These are phyloP conservation scores for Tenthredo amoena DNA, from an alignment of 2,888 invertebrate genomes.

Conservation along the genomic window DNA sequence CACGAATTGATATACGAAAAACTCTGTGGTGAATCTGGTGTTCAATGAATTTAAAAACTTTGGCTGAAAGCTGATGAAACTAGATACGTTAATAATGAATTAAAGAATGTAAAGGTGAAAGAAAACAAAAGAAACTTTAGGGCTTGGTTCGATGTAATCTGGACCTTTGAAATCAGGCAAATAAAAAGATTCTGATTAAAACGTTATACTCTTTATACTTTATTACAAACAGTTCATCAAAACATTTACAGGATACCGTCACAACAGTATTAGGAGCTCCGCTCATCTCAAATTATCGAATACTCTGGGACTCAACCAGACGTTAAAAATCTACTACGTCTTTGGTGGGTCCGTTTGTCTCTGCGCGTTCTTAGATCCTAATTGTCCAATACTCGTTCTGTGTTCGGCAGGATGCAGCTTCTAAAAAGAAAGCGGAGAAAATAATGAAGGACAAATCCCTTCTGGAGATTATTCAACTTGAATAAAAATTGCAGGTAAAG, in stretches of 20 bases:
- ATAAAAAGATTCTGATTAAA: slow-evolving; percentile 39
- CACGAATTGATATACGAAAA: neutral
- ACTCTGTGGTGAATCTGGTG: neutral
- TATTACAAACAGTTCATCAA: slow-evolving; percentile 37
- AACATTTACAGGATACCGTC: slow-evolving; percentile 25
- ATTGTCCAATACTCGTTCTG: slow-evolving; percentile 57
- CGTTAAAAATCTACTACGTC: slow-evolving; percentile 58
- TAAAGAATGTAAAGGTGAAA: neutral
- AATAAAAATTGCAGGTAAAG: neutral
- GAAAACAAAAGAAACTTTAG: neutral
- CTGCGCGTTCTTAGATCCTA: slow-evolving; percentile 59
- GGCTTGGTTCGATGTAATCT: slow-evolving; percentile 10
- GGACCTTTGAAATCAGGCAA: slow-evolving; percentile 19
- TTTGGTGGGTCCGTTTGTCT: slow-evolving; percentile 65
- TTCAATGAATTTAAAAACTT: neutral
- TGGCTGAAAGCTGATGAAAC: slow-evolving; percentile 18
- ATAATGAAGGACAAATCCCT: neutral
- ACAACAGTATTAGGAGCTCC: neutral
- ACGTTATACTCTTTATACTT: slow-evolving; percentile 33
- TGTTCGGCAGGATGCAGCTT: neutral
- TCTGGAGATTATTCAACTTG: neutral
- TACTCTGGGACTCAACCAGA: slow-evolving; percentile 12
- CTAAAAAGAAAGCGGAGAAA: neutral
- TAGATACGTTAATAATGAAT: neutral
- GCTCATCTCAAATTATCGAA: neutral